Evolutionary conservation across 2,888 invertebrate genomes (phyloP).

Genomic region (Atethmia centrago): DNA sequence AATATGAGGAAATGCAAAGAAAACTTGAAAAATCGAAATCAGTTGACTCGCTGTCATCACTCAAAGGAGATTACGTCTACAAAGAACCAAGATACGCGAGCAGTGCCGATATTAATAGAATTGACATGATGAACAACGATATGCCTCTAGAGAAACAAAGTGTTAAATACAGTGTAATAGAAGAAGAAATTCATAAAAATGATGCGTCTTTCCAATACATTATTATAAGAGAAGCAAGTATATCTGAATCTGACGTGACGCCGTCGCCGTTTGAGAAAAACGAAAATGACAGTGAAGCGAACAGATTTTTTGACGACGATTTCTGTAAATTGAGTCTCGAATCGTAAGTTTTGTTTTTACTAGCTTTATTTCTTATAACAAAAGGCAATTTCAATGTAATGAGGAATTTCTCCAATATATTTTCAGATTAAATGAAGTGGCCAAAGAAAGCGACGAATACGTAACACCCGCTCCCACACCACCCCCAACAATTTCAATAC

Average conservation of each 20-base stretch:
- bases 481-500: constrained; percentile 75
- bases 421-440: constrained; percentile 78
- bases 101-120: constrained; percentile 68
- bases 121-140: constrained; percentile 57
- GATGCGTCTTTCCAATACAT: constrained; percentile 72
- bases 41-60: constrained; percentile 75
- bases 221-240: constrained; percentile 69
- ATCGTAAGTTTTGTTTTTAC: constrained; percentile 80
- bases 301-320: constrained; percentile 72
- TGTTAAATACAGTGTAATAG: constrained; percentile 63
- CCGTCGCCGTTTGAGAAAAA: constrained; percentile 68
- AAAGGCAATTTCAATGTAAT: constrained; percentile 48
- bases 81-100: constrained; percentile 71
- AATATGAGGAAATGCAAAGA: constrained; percentile 84
- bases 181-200: constrained; percentile 72
- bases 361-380: constrained; percentile 12
- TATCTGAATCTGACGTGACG: constrained; percentile 70
- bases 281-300: constrained; percentile 58
- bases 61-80: constrained; percentile 74
- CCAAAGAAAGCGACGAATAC: constrained; percentile 76
- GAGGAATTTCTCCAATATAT: constrained; percentile 48
- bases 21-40: constrained; percentile 85
- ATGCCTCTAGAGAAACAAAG: constrained; percentile 53
- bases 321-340: constrained; percentile 77
- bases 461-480: constrained; percentile 67